phyloP scores from a whole-genome alignment of 1,140 invertebrate species.

The Temnothorax curvispinosus region DNA sequence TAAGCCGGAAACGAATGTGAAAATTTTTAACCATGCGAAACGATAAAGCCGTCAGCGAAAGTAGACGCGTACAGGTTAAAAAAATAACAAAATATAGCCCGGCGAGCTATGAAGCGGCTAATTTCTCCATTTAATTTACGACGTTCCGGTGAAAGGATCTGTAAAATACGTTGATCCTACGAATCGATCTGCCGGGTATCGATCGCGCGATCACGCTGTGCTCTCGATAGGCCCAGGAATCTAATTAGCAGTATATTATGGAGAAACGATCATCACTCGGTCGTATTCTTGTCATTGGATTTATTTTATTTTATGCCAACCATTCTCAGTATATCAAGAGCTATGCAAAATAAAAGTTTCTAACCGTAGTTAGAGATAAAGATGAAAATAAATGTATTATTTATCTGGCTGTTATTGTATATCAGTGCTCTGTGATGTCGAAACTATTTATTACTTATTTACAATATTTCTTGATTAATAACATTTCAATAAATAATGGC shows the following conservation, averaged over 20 bases:
- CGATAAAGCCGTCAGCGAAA: constrained; percentile 80
- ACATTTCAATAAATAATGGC: not conserved
- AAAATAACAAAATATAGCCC: constrained; percentile 73
- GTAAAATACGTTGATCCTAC: constrained; percentile 53
- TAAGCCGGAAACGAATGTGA: constrained; percentile 33
- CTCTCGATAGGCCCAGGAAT: constrained; percentile 18
- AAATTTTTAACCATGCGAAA: constrained; percentile 55
- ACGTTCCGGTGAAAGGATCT: constrained; percentile 78
- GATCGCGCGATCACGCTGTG: not conserved
- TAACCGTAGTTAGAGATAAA: not conserved
- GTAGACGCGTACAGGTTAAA: constrained; percentile 66
- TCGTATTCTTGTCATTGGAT: not conserved
- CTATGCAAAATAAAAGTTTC: not conserved
- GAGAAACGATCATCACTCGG: constrained; percentile 17
- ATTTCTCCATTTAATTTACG: constrained; percentile 82
- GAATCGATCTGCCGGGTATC: constrained; percentile 67
- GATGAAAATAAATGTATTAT: constrained; percentile 5
- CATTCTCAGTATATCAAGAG: not conserved
- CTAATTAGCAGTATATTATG: constrained; percentile 72
- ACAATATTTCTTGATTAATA: not conserved
- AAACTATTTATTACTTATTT: constrained; percentile 12
- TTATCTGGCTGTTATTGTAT: not conserved
- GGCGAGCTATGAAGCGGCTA: constrained; percentile 66
- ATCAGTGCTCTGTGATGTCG: not conserved
- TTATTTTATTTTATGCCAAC: not conserved